Evolutionary conservation across 1,140 invertebrate genomes (phyloP).

Genomic region (Tetramorium simillimum): DNA sequence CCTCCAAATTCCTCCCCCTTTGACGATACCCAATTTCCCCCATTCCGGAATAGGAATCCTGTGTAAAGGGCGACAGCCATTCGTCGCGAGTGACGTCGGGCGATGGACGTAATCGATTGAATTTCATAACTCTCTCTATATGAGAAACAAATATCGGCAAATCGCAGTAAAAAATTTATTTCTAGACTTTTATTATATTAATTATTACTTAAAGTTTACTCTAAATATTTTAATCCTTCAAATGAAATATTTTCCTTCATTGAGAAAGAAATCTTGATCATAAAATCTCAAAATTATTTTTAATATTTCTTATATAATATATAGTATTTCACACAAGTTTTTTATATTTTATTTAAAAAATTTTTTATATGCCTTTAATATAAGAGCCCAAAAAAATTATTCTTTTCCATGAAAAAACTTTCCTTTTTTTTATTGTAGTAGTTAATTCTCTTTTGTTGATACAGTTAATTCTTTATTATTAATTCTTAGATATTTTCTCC

Average conservation of each 20-base stretch:
- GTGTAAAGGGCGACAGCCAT: conserved; percentile 85
- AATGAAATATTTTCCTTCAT: not conserved
- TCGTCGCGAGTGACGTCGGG: conserved; percentile 87
- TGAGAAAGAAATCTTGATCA: not conserved
- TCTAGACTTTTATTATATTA: not conserved
- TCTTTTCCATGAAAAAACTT: not conserved
- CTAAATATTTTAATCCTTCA: not conserved
- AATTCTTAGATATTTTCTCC: not conserved
- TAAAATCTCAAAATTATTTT: not conserved
- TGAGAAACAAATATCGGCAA: conserved; percentile 49
- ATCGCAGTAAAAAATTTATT: not conserved
- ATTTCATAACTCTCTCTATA: conserved; percentile 86
- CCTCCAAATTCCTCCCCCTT: conserved; percentile 86
- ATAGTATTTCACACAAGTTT: no score
- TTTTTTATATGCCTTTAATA: not conserved
- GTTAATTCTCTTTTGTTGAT: not conserved
- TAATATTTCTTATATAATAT: not conserved
- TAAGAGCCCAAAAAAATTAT: not conserved
- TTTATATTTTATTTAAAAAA: not conserved
- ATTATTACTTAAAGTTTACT: not conserved
- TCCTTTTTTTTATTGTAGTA: no score
- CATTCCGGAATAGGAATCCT: conserved; percentile 84
- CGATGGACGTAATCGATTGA: conserved; percentile 86
- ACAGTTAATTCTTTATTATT: not conserved
- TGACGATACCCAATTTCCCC: conserved; percentile 87